These are phyloP conservation scores for Strongylocentrotus purpuratus DNA, from an alignment of 35 echinoderm and acorn worm species.

Conservation along the genomic window DNA sequence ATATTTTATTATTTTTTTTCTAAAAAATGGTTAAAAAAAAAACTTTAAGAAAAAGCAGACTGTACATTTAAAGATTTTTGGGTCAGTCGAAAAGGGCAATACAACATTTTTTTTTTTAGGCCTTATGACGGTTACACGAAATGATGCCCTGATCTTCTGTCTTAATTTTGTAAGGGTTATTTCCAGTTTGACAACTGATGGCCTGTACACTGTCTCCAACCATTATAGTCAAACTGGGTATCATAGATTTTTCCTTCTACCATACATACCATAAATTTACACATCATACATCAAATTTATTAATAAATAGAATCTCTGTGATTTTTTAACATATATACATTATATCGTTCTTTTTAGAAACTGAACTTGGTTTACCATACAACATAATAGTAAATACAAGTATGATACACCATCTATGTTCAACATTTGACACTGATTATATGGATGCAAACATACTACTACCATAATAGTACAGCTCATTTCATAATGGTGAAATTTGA, in stretches of 20 bases:
- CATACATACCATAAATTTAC: background rate
- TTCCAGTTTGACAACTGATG: background rate
- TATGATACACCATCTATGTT: too few relatives aligned
- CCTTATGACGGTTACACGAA: too few relatives aligned
- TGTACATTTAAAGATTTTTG: too few relatives aligned
- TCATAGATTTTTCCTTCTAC: background rate
- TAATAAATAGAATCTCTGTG: background rate
- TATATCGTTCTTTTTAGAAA: background rate
- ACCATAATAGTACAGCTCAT: background rate
- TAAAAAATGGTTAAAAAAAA: too few relatives aligned
- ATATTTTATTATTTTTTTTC: too few relatives aligned
- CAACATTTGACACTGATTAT: too few relatives aligned
- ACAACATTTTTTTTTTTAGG: too few relatives aligned
- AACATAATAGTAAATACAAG: background rate
- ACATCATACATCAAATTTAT: background rate
- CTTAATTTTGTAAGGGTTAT: background rate
- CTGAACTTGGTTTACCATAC: background rate
- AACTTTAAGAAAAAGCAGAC: too few relatives aligned
- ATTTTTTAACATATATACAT: background rate
- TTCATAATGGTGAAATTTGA: background rate
- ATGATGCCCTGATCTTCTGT: background rate
- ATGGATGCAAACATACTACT: too few relatives aligned
- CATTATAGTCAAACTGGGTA: background rate
- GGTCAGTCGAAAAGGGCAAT: too few relatives aligned
- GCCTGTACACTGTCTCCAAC: background rate